Base-by-base conservation (phyloP, 2,797 vertebrate genomes). In the Sebastolobus alascanus region DNA sequence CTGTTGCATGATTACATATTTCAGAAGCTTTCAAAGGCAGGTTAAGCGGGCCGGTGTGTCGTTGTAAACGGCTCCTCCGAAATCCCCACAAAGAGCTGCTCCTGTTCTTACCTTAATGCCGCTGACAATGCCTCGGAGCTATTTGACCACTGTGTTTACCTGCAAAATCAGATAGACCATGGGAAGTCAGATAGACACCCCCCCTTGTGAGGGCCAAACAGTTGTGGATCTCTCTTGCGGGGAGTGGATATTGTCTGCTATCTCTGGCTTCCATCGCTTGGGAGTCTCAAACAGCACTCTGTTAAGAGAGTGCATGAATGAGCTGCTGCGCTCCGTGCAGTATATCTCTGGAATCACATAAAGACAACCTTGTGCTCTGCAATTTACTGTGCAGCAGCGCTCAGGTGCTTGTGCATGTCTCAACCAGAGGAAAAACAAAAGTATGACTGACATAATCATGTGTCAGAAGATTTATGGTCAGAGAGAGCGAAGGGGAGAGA, bases 361-460 rank as follows among this genome's bases (percentile, higher is more conserved):
- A 95, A 95, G 92, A 94, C 93, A 93, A 95, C 91, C 91, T 92
- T 94, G 93, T 93, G 92, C 94, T 93, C 93, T 94, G 93, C 93
- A 93, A 94, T 95, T 95, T 94, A 92, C 92, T 92, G 93, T 84
- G 91, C 88, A 80, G 91, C 88, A 80, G 90, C 55, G 87, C 92
- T 95, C 90, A 94, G 95, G 95, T 93, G 94, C 94, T 93, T 90
- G 93, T 96, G 93, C 96, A 93, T 95, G 96, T 95, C 96, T 94
- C 91, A 96, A 96, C 96, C 95, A 94, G 96, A 96, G 92, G 82
- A 92, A 94, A 95, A 94, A 94, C 93, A 95, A 93, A 95, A 94
- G 91, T 94, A 91, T 92, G 93, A 96, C 93, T 96, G 96, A 95
- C 92, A 94, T 92, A 95, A 95, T 95, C 94, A 95, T 95, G 95